These are phyloP conservation scores for Alosa sapidissima DNA, from an alignment of 2,797 vertebrate genomes.

Conservation along the genomic window DNA sequence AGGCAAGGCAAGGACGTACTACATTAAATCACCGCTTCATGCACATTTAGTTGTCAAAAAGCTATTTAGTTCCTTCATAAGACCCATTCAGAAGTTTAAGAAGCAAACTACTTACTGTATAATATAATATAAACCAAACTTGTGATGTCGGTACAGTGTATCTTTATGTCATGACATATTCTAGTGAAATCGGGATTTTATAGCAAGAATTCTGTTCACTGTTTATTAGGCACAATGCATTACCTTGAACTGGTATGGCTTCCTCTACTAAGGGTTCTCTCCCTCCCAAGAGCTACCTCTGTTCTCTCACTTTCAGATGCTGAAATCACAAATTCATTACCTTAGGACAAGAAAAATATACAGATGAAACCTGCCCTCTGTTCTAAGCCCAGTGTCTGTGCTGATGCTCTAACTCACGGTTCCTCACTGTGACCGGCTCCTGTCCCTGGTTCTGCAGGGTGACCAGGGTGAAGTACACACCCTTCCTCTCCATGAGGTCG, in stretches of 20 bases:
- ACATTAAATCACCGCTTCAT: not conserved
- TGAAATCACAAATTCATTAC: constrained; percentile 44
- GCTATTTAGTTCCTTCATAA: not conserved
- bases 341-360: not conserved
- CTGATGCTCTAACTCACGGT: constrained; percentile 55
- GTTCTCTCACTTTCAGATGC: constrained; percentile 42
- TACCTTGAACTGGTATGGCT: constrained; percentile 41
- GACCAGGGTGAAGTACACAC: constrained; percentile 80
- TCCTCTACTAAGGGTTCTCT: constrained; percentile 57
- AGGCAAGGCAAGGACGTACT: not conserved
- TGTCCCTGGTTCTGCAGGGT: constrained; percentile 75
- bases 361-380: not conserved
- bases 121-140: not conserved
- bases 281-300: constrained; percentile 52
- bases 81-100: not conserved
- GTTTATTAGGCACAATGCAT: too few relatives aligned
- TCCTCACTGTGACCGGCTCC: constrained; percentile 44
- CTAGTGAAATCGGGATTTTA: too few relatives aligned
- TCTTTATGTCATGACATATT: too few relatives aligned
- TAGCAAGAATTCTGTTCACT: too few relatives aligned
- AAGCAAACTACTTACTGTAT: not conserved
- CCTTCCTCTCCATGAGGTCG: constrained; percentile 72
- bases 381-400: not conserved
- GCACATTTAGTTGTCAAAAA: not conserved
- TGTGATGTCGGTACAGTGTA: not conserved